Conservation (phyloP, 2,113 vertebrate genomes). For the Oxyura jamaicensis region DNA sequence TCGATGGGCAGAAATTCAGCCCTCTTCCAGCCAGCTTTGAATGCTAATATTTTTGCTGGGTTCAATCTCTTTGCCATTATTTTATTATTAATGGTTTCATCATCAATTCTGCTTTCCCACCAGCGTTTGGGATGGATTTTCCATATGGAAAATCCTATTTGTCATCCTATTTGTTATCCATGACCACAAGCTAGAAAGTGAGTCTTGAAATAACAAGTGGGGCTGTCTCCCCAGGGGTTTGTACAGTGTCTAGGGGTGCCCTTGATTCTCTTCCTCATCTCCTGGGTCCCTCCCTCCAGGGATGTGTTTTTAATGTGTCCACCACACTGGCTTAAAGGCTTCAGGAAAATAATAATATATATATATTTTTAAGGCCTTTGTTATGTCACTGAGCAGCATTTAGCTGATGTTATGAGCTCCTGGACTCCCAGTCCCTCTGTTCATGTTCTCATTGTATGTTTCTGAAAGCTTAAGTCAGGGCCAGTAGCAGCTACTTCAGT, state of each 20-base stretch:
- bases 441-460: slow-evolving; percentile 5
- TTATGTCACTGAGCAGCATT: neutral
- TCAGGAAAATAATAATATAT: neutral
- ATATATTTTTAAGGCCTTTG: neutral
- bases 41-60: neutral
- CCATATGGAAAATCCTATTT: neutral
- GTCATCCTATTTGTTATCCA: neutral
- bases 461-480: neutral
- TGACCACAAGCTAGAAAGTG: neutral
- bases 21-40: neutral
- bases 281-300: neutral
- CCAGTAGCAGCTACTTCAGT: neutral
- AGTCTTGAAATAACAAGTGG: neutral
- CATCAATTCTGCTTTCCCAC: slow-evolving; percentile 1
- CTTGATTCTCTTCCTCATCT: neutral
- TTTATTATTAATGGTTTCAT: neutral
- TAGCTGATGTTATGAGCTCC: neutral
- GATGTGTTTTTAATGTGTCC: neutral
- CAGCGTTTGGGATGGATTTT: neutral
- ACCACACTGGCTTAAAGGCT: neutral
- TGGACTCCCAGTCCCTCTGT: neutral
- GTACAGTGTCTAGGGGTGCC: neutral
- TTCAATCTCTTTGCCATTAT: neutral
- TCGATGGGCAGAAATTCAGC: neutral
- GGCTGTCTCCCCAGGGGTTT: neutral